A percentile compares a stretch with the other conserved stretches of the same genome.
These are phyloP conservation scores for Lytechinus variegatus DNA, from an alignment of 35 echinoderm and acorn worm genomes.

Conservation along the genomic window DNA sequence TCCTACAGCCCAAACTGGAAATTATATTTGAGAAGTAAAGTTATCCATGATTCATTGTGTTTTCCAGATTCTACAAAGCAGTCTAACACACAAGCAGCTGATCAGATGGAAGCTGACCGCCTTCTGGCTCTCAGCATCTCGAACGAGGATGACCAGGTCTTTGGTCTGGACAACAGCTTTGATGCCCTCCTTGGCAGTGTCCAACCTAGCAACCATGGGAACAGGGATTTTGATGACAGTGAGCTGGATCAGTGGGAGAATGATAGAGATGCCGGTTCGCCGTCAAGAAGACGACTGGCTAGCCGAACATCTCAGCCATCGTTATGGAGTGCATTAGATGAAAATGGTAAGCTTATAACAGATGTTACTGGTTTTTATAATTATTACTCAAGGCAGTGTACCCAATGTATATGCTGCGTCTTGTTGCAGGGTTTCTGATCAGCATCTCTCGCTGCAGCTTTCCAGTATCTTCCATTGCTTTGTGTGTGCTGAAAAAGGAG, in stretches of 20 bases:
- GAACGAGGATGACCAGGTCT: slow-evolving; percentile 35
- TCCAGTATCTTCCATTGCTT: no score
- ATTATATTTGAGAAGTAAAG: no score
- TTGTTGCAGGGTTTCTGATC: no score
- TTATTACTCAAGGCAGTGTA: no score
- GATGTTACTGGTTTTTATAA: no score
- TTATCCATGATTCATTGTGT: no score
- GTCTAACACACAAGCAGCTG: slow-evolving; percentile 7
- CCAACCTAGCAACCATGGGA: background rate
- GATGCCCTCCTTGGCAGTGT: background rate
- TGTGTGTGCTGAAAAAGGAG: no score
- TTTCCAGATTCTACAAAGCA: slow-evolving; percentile 31
- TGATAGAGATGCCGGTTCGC: background rate
- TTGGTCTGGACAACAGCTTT: background rate
- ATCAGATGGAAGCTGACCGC: slow-evolving; percentile 64
- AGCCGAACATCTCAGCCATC: background rate
- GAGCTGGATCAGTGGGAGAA: background rate
- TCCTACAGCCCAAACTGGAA: no score
- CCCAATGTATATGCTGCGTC: no score
- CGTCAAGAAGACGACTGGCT: background rate
- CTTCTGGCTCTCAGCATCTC: slow-evolving; percentile 63
- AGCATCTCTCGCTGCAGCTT: no score
- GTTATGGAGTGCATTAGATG: background rate
- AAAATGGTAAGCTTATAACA: background rate
- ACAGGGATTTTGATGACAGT: background rate